Evolutionary conservation across 1,140 invertebrate genomes (phyloP), one percentile per base, ranked within the genome.

Genomic region (Heliconius himera): DNA sequence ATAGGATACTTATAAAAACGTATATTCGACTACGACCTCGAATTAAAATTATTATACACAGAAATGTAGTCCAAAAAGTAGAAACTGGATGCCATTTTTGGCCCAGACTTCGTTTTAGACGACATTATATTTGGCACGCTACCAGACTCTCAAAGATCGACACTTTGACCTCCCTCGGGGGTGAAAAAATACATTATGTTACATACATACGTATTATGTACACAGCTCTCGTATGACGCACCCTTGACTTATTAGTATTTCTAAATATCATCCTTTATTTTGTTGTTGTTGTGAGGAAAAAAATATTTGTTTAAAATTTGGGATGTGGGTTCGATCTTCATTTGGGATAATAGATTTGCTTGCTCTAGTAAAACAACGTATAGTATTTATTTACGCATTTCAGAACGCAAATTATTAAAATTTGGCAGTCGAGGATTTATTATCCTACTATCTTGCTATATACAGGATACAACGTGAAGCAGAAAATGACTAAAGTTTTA

Each of bases 171-270:
- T 79, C 36, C 33, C 26, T 8, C 22, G 16, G 66, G 76, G 77
- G 73, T 79, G 73, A 79, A 79, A 79, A 79, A 72, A 66, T 38
- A 76, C 70, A 79, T 79, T 71, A 79, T 56, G 49, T 76, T 72
- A 71, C 33, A 74, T 66, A 66, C 13, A 26, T 66, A 66, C 22
- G 60, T 29, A 66, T 66, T 29, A 66, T 13, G 13, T 29, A 66
- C 13, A 16, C 3, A 26, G 49, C 49, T 51, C 41, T 46, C 41
- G 41, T 46, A 5, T 20, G 49, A 51, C 49, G 16, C 49, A 51
- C 49, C 18, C 49, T 51, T 51, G 49, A 51, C 49, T 29, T 66
- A 66, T 26, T 66, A 66, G 22, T 60, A 22, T 60, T 26, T 26
- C 8, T 2, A 22, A 22, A 60, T 22, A 60, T 9, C n/a, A 56